Evolutionary conservation across 2,113 vertebrate genomes (phyloP).

Genomic region (Dromiciops gliroides): DNA sequence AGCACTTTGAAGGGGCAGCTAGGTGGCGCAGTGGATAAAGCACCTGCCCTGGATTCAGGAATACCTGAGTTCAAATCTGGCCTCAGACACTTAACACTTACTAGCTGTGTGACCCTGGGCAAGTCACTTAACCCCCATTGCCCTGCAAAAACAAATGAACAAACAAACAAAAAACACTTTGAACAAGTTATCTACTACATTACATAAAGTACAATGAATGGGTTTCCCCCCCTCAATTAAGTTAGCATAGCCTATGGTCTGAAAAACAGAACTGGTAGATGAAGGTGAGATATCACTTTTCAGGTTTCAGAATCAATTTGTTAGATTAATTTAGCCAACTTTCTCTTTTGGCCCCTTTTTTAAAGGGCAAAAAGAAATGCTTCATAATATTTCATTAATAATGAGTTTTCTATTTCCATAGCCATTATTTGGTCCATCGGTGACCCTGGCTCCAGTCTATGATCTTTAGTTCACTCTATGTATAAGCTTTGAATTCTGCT

Average conservation of each 20-base stretch:
- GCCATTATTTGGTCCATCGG: not conserved
- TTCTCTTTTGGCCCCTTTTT: conserved; percentile 27
- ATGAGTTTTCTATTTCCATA: not conserved
- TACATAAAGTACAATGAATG: conserved; percentile 7
- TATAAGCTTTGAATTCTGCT: not conserved
- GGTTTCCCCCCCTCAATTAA: not conserved
- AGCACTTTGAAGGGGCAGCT: too few species aligned
- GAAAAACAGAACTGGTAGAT: not conserved
- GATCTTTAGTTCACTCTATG: not conserved
- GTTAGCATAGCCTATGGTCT: not conserved
- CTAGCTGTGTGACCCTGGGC: too few species aligned
- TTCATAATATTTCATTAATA: conserved; percentile 6
- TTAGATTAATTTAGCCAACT: conserved; percentile 37
- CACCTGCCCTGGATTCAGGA: too few species aligned
- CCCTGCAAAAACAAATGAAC: too few species aligned
- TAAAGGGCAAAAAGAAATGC: conserved; percentile 15
- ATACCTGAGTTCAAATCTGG: too few species aligned
- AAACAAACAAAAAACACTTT: too few species aligned
- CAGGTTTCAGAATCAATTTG: not conserved
- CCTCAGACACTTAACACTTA: too few species aligned
- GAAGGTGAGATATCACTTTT: not conserved
- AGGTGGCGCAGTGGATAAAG: too few species aligned
- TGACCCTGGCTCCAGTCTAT: not conserved
- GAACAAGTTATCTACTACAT: not conserved
- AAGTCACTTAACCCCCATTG: too few species aligned